phyloP scores from a whole-genome alignment of 2,888 invertebrate genomes.

The Dasypolia templi region DNA sequence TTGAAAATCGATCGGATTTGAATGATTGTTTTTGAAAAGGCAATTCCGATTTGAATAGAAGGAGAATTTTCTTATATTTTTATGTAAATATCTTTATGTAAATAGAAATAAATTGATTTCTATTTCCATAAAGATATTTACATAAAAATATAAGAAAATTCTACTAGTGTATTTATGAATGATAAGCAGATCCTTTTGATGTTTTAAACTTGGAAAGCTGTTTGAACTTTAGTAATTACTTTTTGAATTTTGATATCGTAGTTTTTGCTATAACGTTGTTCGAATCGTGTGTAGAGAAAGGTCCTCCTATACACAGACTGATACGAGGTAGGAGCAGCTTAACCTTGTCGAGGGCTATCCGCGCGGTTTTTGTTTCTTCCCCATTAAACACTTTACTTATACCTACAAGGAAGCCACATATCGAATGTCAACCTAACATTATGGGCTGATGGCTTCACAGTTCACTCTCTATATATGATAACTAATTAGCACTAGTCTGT shows the following conservation, averaged over 20 bases:
- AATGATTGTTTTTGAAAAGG: constrained; percentile 46
- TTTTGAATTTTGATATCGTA: not conserved
- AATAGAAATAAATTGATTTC: constrained; percentile 25
- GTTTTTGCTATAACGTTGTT: not conserved
- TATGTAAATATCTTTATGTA: constrained; percentile 36
- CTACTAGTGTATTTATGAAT: constrained; percentile 35
- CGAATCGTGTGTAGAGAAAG: not conserved
- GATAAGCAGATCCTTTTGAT: constrained; percentile 28
- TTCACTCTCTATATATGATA: not conserved
- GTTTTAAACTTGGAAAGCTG: not conserved
- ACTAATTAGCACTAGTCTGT: constrained; percentile 1
- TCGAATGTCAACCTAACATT: not conserved
- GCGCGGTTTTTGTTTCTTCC: not conserved
- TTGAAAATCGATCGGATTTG: constrained; percentile 35
- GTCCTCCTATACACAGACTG: not conserved
- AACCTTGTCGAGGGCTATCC: not conserved
- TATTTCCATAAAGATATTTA: no score
- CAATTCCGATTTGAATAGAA: constrained; percentile 18
- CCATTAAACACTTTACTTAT: not conserved
- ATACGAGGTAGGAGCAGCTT: not conserved
- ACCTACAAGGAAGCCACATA: not conserved
- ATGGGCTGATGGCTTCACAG: not conserved
- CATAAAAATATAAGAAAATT: no score
- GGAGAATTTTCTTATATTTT: constrained; percentile 13
- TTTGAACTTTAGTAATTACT: constrained; percentile 18